phyloP scores from a whole-genome alignment of 64 coral and sea anemone genomes.

The Acropora tenuis region DNA sequence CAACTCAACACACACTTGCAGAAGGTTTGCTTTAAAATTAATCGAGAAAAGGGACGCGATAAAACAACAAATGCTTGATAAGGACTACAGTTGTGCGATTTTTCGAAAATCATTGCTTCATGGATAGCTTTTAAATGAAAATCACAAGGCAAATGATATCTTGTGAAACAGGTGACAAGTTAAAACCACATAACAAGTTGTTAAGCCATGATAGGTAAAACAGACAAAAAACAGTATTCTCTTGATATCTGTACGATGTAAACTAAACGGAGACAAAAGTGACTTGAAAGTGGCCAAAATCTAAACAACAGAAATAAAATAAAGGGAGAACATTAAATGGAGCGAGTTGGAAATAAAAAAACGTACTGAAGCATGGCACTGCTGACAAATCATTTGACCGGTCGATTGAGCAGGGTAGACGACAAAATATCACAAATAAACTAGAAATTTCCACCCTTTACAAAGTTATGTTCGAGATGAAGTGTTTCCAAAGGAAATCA shows the following conservation, averaged over 20 bases:
- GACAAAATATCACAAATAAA: neutral
- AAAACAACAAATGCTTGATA: too few species aligned
- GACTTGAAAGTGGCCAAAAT: neutral
- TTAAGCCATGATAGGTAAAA: neutral
- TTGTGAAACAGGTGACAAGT: conserved; percentile 1
- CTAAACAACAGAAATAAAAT: neutral
- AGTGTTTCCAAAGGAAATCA: neutral
- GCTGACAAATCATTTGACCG: neutral
- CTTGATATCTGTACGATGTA: neutral
- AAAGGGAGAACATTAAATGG: neutral
- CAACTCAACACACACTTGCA: too few species aligned
- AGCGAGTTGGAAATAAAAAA: neutral
- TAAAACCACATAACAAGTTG: neutral
- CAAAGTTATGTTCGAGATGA: neutral
- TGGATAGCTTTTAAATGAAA: neutral
- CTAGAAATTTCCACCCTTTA: neutral
- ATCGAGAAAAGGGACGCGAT: too few species aligned
- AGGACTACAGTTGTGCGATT: too few species aligned
- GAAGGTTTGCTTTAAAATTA: too few species aligned
- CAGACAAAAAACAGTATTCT: neutral
- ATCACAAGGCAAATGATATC: neutral
- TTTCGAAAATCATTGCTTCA: neutral
- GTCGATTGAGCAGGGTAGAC: neutral
- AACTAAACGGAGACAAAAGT: neutral
- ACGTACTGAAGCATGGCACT: too few species aligned